Percentiles rank a stretch among this genome's conserved stretches.
phyloP scores from a whole-genome alignment of 2,888 invertebrate species.

The Epinotia bilunana region DNA sequence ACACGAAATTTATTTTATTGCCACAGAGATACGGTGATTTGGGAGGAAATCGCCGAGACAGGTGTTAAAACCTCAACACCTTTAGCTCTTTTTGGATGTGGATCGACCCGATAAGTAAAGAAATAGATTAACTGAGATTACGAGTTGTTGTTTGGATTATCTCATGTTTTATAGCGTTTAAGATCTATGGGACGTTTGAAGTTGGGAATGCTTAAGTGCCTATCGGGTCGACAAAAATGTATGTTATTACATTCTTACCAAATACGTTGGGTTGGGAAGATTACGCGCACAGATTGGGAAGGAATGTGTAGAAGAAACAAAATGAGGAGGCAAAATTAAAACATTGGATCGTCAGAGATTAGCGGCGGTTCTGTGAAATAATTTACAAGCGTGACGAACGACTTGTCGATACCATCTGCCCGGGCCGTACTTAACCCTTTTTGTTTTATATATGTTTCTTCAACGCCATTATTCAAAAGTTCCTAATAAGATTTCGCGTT shows the following conservation, averaged over 20 bases:
- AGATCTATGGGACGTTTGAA: constrained; percentile 67
- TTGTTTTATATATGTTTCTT: constrained; percentile 77
- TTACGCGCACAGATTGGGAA: constrained; percentile 68
- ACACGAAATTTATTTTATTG: constrained; percentile 84
- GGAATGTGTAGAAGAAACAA: constrained; percentile 72
- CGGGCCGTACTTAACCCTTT: constrained; percentile 79
- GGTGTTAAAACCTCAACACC: constrained; percentile 83
- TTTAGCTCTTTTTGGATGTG: constrained; percentile 74
- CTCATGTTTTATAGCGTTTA: constrained; percentile 74
- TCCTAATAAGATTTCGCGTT: constrained; percentile 77
- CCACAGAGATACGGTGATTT: constrained; percentile 82
- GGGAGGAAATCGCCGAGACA: constrained; percentile 81
- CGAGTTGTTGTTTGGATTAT: constrained; percentile 71
- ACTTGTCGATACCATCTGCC: constrained; percentile 82
- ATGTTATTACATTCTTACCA: constrained; percentile 60
- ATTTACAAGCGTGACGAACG: constrained; percentile 84
- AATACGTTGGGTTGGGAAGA: constrained; percentile 69
- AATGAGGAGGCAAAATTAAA: constrained; percentile 79
- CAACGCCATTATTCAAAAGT: constrained; percentile 81
- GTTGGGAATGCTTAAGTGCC: constrained; percentile 56
- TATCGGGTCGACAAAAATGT: constrained; percentile 42
- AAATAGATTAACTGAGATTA: constrained; percentile 76
- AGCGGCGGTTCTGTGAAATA: constrained; percentile 82
- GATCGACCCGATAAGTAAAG: constrained; percentile 73
- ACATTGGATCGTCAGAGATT: constrained; percentile 79